Percentiles rank a stretch among this genome's conserved stretches.
These are phyloP conservation scores for Abramis brama DNA, from an alignment of 2,113 vertebrate genomes.

Conservation along the genomic window DNA sequence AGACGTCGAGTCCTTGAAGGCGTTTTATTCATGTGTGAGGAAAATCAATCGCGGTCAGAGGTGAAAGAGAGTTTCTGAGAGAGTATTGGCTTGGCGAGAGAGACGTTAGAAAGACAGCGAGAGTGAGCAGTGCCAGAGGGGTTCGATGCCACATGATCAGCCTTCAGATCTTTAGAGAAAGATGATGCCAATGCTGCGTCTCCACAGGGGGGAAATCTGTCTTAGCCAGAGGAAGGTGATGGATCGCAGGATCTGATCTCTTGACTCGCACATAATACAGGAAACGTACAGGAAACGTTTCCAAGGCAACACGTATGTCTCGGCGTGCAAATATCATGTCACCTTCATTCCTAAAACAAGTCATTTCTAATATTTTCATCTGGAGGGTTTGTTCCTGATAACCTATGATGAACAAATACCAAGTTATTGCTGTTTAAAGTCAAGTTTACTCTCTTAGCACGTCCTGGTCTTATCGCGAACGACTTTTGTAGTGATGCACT, in stretches of 20 bases:
- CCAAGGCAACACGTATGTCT: not conserved
- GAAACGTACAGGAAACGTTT: not conserved
- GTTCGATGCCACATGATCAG: conserved; percentile 10
- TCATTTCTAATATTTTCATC: not conserved
- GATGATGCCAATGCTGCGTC: conserved; percentile 47
- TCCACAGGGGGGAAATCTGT: conserved; percentile 73
- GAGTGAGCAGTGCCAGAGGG: conserved; percentile 1
- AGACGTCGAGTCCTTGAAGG: not conserved
- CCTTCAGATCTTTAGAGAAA: conserved; percentile 12
- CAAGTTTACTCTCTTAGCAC: not conserved
- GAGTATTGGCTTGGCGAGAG: not conserved
- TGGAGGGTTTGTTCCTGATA: not conserved
- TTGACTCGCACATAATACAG: conserved; percentile 77
- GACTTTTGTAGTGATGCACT: not conserved
- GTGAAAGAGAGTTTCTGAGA: conserved; percentile 12
- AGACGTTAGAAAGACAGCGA: not conserved
- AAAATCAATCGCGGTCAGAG: conserved; percentile 29
- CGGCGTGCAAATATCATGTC: not conserved
- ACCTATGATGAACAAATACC: not conserved
- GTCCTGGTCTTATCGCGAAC: not conserved
- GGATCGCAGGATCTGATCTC: conserved; percentile 84
- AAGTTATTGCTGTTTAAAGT: conserved; percentile 21
- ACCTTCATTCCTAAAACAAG: not conserved
- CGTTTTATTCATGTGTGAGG: not conserved
- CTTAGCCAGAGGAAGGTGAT: conserved; percentile 85